Conservation (phyloP, 2,888 invertebrate species). For the Sericinus montela region DNA sequence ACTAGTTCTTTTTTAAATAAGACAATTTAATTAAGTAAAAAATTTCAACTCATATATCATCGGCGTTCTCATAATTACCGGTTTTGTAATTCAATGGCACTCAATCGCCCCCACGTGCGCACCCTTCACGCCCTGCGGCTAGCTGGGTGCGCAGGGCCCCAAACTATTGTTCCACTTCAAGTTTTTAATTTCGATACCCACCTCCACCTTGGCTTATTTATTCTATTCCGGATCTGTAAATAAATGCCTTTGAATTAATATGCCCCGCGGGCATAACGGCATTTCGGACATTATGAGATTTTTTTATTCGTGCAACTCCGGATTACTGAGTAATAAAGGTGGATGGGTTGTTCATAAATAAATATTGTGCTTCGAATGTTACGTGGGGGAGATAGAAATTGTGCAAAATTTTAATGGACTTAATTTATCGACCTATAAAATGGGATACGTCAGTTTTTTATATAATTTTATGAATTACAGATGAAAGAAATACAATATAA, state of each 20-base stretch:
- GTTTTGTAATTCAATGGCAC: slow-evolving; percentile 22
- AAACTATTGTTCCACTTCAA: slow-evolving; percentile 39
- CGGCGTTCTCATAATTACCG: slow-evolving; percentile 19
- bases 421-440: too few species aligned
- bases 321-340: slow-evolving; percentile 56
- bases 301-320: slow-evolving; percentile 37
- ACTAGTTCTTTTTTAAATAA: too few species aligned
- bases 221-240: slow-evolving; percentile 35
- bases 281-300: slow-evolving; percentile 33
- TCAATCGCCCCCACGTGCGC: slow-evolving; percentile 18
- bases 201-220: slow-evolving; percentile 38
- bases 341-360: slow-evolving; percentile 27
- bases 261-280: slow-evolving; percentile 40
- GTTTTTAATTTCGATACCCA: slow-evolving; percentile 37
- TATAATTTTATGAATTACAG: too few species aligned
- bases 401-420: too few species aligned
- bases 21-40: too few species aligned
- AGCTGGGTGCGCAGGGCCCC: slow-evolving; percentile 24
- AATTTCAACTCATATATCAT: neutral
- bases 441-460: too few species aligned
- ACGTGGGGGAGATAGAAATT: too few species aligned
- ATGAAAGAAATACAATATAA: too few species aligned
- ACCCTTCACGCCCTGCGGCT: slow-evolving; percentile 29
- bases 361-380: neutral
- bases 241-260: slow-evolving; percentile 38